Base-by-base conservation (phyloP, 2,888 invertebrate species). In the Drosophila silvestris region DNA sequence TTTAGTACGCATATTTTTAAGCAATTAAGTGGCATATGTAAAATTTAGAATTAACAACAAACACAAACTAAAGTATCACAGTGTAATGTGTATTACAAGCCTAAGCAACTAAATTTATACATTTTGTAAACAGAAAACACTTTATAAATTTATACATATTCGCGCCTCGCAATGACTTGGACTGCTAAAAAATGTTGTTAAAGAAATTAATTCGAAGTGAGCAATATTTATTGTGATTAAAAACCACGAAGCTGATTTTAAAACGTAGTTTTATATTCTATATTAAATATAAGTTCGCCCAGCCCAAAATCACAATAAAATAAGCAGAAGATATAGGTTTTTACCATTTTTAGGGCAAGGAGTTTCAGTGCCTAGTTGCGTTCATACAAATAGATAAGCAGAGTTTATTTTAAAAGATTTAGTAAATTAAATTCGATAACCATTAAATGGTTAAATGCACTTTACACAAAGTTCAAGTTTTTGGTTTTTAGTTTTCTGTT, bases 211-310 rank as follows among this genome's bases (percentile, higher is more conserved):
- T 60, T 81, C 50, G 80, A 84, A 85, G 82, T 71, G 70, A 82
- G 85, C 88, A 85, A 85, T 85, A 85, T 73, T 73, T 59, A 82
- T 88, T 85, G 88, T 85, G 85, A 85, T 85, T 82, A 71, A 72
- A 82, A 53, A 22, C 22, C 3, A 61, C 56, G 62, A 77, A 65
- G 58, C 68, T 59, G 64, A 61, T 26, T 56, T 64, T 35, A 16
- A 19, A 41, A 16, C 44, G 47, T 30, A 28, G 26, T 65, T 65
- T 65, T 26, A 32, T 28, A 50, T 53, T 50, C 14, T 12, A 28
- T 33, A n/a, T 28, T 4, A 28, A 19, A 51, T 19, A 5, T 51
- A 19, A 5, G 28, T 50, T 28, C 50, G 10, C 10, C 16, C 16
- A 19, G 16, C 28, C 50, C 10, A 5, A 19, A 28, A 50, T 28